A percentile compares a stretch with the other conserved stretches of the same genome.
Conservation (phyloP, 2,888 invertebrate genomes). For the Drosophila suboccidentalis region DNA sequence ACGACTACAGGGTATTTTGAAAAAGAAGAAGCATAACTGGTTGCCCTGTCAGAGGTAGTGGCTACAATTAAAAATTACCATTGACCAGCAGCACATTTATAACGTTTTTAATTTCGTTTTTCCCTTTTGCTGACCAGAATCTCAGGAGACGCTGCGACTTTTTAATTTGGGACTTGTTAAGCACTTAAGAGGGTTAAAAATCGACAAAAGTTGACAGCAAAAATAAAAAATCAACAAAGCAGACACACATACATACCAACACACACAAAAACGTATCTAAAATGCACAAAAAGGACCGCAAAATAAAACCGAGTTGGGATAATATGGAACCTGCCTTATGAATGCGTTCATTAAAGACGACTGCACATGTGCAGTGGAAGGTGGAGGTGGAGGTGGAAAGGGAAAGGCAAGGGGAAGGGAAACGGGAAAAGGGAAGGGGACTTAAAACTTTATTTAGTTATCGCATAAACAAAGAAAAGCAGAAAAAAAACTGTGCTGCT, state of each 20-base stretch:
- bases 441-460: constrained; percentile 73
- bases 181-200: constrained; percentile 82
- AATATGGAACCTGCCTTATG: constrained; percentile 53
- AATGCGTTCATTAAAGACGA: constrained; percentile 67
- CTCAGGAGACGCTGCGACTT: constrained; percentile 71
- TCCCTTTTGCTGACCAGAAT: constrained; percentile 53
- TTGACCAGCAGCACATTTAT: constrained; percentile 77
- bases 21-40: background rate
- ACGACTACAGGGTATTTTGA: constrained; percentile 14
- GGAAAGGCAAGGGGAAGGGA: constrained; percentile 3
- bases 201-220: constrained; percentile 74
- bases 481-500: constrained; percentile 43
- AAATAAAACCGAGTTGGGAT: constrained; percentile 37
- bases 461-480: constrained; percentile 64
- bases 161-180: constrained; percentile 82
- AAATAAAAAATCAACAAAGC: constrained; percentile 29
- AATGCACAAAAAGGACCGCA: constrained; percentile 53
- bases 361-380: constrained; percentile 20
- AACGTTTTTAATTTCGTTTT: constrained; percentile 60
- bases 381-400: background rate
- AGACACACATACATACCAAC: constrained; percentile 1
- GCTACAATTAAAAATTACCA: constrained; percentile 73
- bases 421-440: constrained; percentile 2
- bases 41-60: constrained; percentile 39
- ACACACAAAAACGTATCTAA: constrained; percentile 10